These are phyloP conservation scores for Gadopsis marmoratus DNA, from an alignment of 2,797 vertebrate genomes.

Conservation along the genomic window DNA sequence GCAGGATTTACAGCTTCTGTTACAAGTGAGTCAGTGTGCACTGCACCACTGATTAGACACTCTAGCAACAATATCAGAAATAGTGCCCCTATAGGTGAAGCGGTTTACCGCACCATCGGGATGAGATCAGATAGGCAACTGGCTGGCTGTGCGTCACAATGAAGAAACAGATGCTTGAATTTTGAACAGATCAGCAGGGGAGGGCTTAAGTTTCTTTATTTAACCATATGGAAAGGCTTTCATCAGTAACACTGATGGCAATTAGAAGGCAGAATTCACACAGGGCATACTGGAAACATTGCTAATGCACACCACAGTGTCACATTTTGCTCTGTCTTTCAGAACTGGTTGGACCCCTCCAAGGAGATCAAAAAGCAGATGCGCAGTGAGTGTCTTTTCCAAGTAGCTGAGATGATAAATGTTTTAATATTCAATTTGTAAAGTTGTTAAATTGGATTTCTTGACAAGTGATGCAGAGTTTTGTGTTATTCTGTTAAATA, in stretches of 20 bases:
- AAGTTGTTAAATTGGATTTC: constrained; percentile 8
- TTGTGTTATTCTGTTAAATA: neutral
- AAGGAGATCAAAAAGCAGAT: constrained; percentile 99
- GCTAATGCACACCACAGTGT: too few species aligned
- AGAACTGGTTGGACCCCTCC: constrained; percentile 99
- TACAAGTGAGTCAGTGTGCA: constrained; percentile 13
- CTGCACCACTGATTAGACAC: constrained; percentile 13
- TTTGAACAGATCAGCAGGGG: constrained; percentile 54
- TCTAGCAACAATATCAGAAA: constrained; percentile 28
- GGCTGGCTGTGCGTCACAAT: constrained; percentile 35
- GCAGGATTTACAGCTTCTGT: constrained; percentile 39
- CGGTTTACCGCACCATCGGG: constrained; percentile 25
- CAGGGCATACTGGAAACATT: too few species aligned
- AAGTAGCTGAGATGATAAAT: constrained; percentile 23
- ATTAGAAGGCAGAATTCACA: constrained; percentile 58
- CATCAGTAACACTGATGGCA: constrained; percentile 67
- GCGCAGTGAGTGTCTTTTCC: constrained; percentile 90
- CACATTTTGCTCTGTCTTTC: constrained; percentile 77
- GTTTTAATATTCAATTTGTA: constrained; percentile 39
- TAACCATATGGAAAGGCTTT: constrained; percentile 75
- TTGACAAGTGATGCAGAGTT: constrained; percentile 1
- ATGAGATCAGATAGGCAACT: constrained; percentile 52
- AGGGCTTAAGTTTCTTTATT: constrained; percentile 58
- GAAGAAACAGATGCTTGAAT: constrained; percentile 67
- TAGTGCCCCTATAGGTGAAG: constrained; percentile 35